These are phyloP conservation scores for Tyrophagus putrescentiae DNA, from an alignment of 1,140 invertebrate species.

Conservation along the genomic window DNA sequence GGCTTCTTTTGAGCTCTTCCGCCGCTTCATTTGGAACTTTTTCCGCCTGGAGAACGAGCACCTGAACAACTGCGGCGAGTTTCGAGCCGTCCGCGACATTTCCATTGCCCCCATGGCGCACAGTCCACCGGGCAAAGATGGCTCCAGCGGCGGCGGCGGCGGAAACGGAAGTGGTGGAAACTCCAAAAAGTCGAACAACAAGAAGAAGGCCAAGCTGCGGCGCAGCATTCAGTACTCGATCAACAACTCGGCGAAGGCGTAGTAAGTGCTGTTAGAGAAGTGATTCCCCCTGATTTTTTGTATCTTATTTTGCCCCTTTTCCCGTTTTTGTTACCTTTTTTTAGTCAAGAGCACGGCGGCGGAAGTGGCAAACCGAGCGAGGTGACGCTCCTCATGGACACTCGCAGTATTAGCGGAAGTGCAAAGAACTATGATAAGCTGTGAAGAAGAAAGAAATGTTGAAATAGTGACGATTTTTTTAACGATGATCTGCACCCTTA, in stretches of 20 bases:
- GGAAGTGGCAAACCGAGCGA: conserved; percentile 1
- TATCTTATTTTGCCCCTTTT: background rate
- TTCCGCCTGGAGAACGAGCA: conserved; percentile 99
- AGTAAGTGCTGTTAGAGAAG: too few relatives aligned
- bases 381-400: conserved; percentile 9
- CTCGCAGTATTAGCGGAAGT: background rate
- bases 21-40: conserved; percentile 98
- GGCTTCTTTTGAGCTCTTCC: conserved; percentile 83
- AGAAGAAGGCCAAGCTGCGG: background rate
- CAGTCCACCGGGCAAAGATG: background rate
- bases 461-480: too few relatives aligned
- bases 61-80: conserved; percentile 98
- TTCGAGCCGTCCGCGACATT: conserved; percentile 93
- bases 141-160: background rate
- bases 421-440: conserved; percentile 15
- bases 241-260: background rate
- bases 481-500: too few relatives aligned
- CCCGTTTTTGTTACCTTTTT: background rate
- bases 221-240: conserved; percentile 11
- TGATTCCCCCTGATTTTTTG: too few relatives aligned
- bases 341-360: background rate
- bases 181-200: background rate
- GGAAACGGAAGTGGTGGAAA: background rate
- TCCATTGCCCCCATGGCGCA: conserved; percentile 72
- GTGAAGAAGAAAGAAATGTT: too few relatives aligned